Evolutionary conservation across 1,140 invertebrate species (phyloP), one percentile per base, ranked within the genome.

Genomic region (Globodera ellingtonae): DNA sequence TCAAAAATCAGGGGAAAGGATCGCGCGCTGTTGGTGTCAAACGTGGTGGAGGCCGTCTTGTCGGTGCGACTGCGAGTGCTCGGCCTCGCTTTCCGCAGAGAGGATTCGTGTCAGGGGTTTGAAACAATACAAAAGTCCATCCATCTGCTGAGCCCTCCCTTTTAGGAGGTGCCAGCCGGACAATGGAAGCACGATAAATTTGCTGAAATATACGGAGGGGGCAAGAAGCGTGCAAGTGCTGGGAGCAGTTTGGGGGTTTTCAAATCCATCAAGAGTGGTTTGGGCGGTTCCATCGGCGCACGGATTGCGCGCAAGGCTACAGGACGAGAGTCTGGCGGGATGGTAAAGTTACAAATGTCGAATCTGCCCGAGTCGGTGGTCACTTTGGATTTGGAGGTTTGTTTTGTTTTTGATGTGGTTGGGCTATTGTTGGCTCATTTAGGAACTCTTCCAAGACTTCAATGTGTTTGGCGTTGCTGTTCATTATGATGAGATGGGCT

Each of bases 361-460:
- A 82, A 81, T 69, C 48, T 82, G 35, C 79, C 81, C 15, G 59
- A 50, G 18, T 75, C 82, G 59, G 81, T 82, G 73, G 46, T 82
- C 46, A 82, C 81, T 59, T 72, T 71, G 70, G 81, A 82, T 82
- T 67, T 82, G 59, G 81, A 82, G 81, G 81, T 83, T 62, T 46
- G 46, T 44, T 4, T 35, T 35, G 35, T 35, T 35, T 35, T 35
- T 35, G 35, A 35, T 35, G 35, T 35, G 3, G 35, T 35, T 35
- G 35, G 2, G 35, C 35, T 35, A 35, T 35, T 35, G 35, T 35
- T 35, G 35, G 5, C 9, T 44, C 35, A 44, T 82, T 76, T 10
- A 82, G 81, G 81, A 82, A 46, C 82, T 82, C 15, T 82, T 82
- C 73, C 79, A 82, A 82, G 81, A 82, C n/a, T 82, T 82, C 69